Evolutionary conservation across 2,113 vertebrate species (phyloP), one percentile per base, ranked within the genome.

Genomic region (Caranx ignobilis): DNA sequence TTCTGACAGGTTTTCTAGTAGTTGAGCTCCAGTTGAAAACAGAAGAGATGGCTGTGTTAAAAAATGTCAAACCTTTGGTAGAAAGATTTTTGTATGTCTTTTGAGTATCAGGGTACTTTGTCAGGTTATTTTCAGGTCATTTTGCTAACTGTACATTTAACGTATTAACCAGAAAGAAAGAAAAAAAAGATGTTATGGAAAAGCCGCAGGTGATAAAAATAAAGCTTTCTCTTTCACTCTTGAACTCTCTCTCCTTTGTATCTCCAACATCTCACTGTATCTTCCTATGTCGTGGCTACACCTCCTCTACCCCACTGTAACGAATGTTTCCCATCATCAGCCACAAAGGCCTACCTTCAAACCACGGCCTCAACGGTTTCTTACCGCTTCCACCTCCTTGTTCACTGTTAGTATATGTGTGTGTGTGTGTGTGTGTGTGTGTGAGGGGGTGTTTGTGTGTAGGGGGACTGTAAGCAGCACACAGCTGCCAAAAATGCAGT

Each of bases 291-390:
- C 32, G 15, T 19, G 65, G 61, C 78, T 69, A 7, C 65, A 70
- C 50, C 71, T 76, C 48, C 57, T 77, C 75, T 66, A 79, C 71
- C 92, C 91, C 93, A 92, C 92, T 95, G 94, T 95, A 98, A 98
- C 96, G 95, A 96, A 96, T 92, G 75, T 96, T 97, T 97, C 96
- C 95, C 96, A 95, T 96, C 95, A 95, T 75, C 94, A 90, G 95
- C 97, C 97, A 93, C 97, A 97, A 79, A 96, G 93, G 94, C 94
- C 95, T 95, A 95, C 95, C 94, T 96, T 93, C 91, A 91, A 97
- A 97, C 97, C 96, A 95, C 95, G 45, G 93, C 77, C 92, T 96
- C 94, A 98, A 99, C 97, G 95, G 97, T 94, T 95, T 89, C 89
- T 96, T 64, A 96, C 97, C 97, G 95, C 97, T 97, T 98, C 97